phyloP scores from a whole-genome alignment of 2,888 invertebrate species.

The Macrophya annulata region DNA sequence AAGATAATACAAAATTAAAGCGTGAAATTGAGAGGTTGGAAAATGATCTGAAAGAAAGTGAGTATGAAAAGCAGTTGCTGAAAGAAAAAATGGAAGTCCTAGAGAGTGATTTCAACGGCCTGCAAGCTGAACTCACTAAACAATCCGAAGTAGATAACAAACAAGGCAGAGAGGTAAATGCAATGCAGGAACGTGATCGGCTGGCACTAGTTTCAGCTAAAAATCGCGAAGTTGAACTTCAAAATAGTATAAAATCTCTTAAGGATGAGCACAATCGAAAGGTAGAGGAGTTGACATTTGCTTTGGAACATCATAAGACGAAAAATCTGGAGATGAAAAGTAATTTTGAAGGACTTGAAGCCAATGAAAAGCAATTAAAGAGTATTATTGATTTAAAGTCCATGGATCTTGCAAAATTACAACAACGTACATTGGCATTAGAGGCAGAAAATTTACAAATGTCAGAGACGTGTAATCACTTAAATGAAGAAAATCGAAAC shows the following conservation, averaged over 20 bases:
- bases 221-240: constrained; percentile 69
- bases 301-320: constrained; percentile 68
- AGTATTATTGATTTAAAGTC: constrained; percentile 72
- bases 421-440: constrained; percentile 76
- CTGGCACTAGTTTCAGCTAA: constrained; percentile 64
- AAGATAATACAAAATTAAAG: constrained; percentile 58
- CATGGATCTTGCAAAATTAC: constrained; percentile 76
- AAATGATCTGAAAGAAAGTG: constrained; percentile 67
- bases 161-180: constrained; percentile 64
- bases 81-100: constrained; percentile 67
- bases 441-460: constrained; percentile 78
- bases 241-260: constrained; percentile 65
- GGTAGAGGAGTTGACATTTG: constrained; percentile 65
- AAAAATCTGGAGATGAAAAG: constrained; percentile 69
- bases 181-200: constrained; percentile 70
- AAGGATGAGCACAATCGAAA: constrained; percentile 67
- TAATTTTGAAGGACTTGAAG: constrained; percentile 70
- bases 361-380: constrained; percentile 72
- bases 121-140: constrained; percentile 70
- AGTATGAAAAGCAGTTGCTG: constrained; percentile 70
- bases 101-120: constrained; percentile 68
- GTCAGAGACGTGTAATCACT: constrained; percentile 74
- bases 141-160: constrained; percentile 55
- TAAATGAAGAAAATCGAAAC: constrained; percentile 76
- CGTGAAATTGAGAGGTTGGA: constrained; percentile 65